Base-by-base conservation (phyloP, 2,113 vertebrate genomes). In the Brienomyrus brachyistius region DNA sequence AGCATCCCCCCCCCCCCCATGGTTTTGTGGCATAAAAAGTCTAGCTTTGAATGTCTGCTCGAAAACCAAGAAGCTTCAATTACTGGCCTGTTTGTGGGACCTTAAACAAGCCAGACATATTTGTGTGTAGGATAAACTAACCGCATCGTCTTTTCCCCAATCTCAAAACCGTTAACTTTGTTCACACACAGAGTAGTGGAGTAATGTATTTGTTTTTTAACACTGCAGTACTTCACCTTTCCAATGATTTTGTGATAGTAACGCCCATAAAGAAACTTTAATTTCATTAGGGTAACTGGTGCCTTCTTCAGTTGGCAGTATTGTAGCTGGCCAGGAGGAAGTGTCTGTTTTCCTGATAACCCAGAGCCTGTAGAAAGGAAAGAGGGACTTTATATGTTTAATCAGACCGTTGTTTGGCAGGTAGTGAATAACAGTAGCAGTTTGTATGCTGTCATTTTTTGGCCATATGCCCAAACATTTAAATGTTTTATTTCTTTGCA, bases 311-410 rank as follows among this genome's bases (percentile, higher is more conserved):
- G 52, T 83, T 62, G 85, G 87, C 89, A 89, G 51, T 70, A 35
- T 40, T 54, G 56, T 88, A 89, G 90, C 90, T 92, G 90, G 77
- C 54, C 85, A 83, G 88, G 82, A 92, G 94, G 93, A 94, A 92
- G 92, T 90, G 91, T 94, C 92, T 80, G 56, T 59, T 47, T 17
- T 87, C 54, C 88, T 90, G 93, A 94, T 94, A 94, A 93, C 86
- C 89, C 51, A 45, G 17, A 66, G 54, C 52, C 90, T 87, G 83
- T 66, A 80, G 85, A 70, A 85, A 91, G 88, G 83, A 86, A 86
- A 84, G 50, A 82, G 51, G 86, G 59, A 89, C 90, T 85, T 93
- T 91, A 92, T 92, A 50, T 88, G 48, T 89, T 84, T 77, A 85
- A 89, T 52, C 40, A 83, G 88, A 54, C 90, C 86, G 84, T 92